These are phyloP conservation scores for Streptopelia turtur DNA, from an alignment of 2,797 vertebrate genomes.

Conservation along the genomic window DNA sequence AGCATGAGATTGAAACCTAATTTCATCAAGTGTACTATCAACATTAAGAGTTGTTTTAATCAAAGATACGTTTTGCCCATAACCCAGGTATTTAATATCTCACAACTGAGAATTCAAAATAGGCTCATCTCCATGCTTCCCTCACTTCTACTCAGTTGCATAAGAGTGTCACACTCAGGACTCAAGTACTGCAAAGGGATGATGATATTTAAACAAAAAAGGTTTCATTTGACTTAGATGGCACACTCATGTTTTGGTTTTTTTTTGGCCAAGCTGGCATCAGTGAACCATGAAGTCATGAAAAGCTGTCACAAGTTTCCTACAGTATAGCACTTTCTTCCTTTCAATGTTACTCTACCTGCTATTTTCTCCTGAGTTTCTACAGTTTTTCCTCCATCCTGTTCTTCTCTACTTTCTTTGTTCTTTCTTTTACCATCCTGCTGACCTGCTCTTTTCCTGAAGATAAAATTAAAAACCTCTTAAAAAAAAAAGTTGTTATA, in stretches of 20 bases:
- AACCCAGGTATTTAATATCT: background rate
- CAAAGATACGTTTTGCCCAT: background rate
- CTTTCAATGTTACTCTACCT: background rate
- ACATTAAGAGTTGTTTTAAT: conserved; percentile 36
- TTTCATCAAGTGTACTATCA: conserved; percentile 14
- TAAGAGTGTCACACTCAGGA: background rate
- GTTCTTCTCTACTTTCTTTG: background rate
- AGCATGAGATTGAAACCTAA: background rate
- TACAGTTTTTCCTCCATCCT: background rate
- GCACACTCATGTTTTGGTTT: background rate
- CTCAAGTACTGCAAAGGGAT: background rate
- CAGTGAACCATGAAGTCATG: background rate
- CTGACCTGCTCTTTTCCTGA: background rate
- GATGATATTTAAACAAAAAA: background rate
- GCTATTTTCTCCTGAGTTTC: background rate
- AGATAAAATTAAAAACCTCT: background rate
- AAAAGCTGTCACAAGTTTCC: background rate
- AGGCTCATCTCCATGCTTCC: background rate
- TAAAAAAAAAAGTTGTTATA: background rate
- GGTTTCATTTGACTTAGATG: background rate
- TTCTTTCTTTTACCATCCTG: background rate
- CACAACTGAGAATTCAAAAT: background rate
- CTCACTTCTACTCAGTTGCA: background rate
- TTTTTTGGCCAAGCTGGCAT: background rate
- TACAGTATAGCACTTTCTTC: background rate